phyloP scores from a whole-genome alignment of 2,888 invertebrate species.

The Pandemis corylana region DNA sequence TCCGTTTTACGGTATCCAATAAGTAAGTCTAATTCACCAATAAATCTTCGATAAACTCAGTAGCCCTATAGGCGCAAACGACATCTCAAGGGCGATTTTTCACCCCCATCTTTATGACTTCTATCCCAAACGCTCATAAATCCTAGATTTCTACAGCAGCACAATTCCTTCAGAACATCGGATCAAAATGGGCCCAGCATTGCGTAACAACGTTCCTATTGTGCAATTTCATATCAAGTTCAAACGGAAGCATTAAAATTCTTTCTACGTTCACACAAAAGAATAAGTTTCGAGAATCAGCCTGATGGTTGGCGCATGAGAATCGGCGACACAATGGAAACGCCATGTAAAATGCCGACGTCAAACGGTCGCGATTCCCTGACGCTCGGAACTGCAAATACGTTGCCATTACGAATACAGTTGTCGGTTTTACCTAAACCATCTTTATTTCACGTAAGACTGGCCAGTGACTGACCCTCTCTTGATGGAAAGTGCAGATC shows the following conservation, averaged over 20 bases:
- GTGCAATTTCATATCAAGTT: conserved; percentile 74
- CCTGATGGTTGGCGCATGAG: conserved; percentile 73
- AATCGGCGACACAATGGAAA: conserved; percentile 72
- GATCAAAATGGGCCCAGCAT: conserved; percentile 56
- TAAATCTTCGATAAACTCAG: conserved; percentile 4
- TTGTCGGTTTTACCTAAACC: not conserved
- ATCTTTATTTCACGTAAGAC: not conserved
- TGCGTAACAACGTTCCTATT: conserved; percentile 72
- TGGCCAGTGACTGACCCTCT: too few relatives aligned
- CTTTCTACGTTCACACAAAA: conserved; percentile 79
- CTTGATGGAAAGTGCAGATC: too few relatives aligned
- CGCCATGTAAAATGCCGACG: conserved; percentile 55
- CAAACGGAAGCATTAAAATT: conserved; percentile 83
- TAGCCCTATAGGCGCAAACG: not conserved
- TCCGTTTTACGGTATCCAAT: too few relatives aligned
- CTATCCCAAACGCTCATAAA: conserved; percentile 12
- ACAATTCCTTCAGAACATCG: not conserved
- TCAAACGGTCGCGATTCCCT: conserved; percentile 46
- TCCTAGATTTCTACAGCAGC: conserved; percentile 18
- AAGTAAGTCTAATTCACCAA: not conserved
- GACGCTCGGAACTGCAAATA: conserved; percentile 10
- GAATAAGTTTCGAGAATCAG: conserved; percentile 81
- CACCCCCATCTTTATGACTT: conserved; percentile 3
- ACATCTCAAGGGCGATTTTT: not conserved
- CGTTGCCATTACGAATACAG: conserved; percentile 1